Conservation (phyloP, 2,888 invertebrate species). For the Ophion ventricosus region DNA sequence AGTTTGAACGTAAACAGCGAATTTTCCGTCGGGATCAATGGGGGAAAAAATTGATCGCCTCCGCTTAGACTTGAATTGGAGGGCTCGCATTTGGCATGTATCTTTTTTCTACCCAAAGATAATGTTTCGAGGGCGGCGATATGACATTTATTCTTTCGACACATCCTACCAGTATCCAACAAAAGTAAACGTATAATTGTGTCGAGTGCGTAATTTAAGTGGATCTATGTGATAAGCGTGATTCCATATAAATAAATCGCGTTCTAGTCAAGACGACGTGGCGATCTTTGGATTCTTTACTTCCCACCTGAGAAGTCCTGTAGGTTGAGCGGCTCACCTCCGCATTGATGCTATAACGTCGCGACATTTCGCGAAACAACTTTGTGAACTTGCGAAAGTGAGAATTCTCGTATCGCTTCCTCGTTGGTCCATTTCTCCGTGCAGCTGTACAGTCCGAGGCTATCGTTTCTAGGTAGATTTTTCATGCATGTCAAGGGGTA, state of each 20-base stretch:
- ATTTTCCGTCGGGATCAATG: no score
- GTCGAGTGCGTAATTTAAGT: slow-evolving; percentile 25
- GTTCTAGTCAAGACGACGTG: slow-evolving; percentile 13
- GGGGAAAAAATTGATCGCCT: not conserved
- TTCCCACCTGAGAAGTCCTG: not conserved
- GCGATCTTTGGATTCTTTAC: not conserved
- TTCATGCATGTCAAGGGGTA: no score
- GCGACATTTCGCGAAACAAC: no score
- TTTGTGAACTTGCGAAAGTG: no score
- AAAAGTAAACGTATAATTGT: slow-evolving; percentile 4
- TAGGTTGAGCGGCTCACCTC: not conserved
- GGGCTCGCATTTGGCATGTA: not conserved
- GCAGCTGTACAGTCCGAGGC: no score
- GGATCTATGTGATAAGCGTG: slow-evolving; percentile 6
- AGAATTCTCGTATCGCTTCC: no score
- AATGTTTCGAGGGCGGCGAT: not conserved
- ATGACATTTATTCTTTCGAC: not conserved
- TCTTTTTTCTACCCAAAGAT: not conserved
- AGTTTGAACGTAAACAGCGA: no score
- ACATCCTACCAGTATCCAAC: no score
- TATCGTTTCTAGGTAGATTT: no score
- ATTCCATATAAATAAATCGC: slow-evolving; percentile 27
- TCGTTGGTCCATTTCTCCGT: no score
- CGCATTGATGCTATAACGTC: no score
- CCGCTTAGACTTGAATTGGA: not conserved